Percentiles rank a stretch among this genome's conserved stretches.
These are phyloP conservation scores for Myotis daubentonii DNA, from an alignment of 2,797 vertebrate species.

Conservation along the genomic window DNA sequence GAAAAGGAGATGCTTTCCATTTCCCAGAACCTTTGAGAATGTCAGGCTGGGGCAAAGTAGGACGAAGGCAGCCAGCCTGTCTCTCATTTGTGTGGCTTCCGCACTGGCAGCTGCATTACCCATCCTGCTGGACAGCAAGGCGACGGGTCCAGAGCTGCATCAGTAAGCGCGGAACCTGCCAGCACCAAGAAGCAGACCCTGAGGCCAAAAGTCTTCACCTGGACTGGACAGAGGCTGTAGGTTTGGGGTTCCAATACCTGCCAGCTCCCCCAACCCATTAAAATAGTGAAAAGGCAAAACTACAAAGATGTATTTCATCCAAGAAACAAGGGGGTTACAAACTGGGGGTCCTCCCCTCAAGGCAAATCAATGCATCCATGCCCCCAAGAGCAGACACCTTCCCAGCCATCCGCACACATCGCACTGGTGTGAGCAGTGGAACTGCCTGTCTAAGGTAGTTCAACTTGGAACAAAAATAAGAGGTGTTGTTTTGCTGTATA, in stretches of 20 bases:
- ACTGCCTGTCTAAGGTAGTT: neutral
- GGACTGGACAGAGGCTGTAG: neutral
- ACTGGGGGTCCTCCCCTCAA: neutral
- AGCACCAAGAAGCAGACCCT: neutral
- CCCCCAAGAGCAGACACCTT: neutral
- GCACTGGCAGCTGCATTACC: neutral
- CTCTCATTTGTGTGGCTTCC: neutral
- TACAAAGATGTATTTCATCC: neutral
- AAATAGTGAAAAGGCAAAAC: neutral
- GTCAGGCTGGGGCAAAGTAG: neutral
- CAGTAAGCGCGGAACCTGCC: neutral
- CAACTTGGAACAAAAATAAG: neutral
- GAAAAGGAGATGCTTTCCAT: neutral
- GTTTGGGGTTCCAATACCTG: neutral
- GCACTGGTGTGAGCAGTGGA: neutral
- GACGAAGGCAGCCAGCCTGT: neutral
- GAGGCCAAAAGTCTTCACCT: neutral
- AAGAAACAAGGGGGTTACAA: neutral
- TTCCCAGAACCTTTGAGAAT: neutral
- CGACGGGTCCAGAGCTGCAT: neutral
- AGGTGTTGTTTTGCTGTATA: neutral
- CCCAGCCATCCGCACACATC: neutral
- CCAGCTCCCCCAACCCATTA: neutral
- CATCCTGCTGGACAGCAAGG: neutral
- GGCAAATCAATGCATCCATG: neutral